These are phyloP conservation scores for Australoheros facetus DNA, from an alignment of 2,797 vertebrate genomes.

Conservation along the genomic window DNA sequence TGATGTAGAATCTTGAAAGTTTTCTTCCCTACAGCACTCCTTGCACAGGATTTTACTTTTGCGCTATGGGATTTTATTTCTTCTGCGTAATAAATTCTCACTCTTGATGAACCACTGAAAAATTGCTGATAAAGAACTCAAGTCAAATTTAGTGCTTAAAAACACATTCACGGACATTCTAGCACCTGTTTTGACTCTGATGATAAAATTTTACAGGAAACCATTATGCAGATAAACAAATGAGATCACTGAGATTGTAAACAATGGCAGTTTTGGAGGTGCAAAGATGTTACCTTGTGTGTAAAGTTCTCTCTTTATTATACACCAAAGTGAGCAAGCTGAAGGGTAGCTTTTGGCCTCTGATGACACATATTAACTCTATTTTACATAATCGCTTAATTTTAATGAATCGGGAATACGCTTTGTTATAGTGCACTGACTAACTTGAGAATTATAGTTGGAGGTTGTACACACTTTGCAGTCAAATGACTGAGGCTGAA, in stretches of 20 bases:
- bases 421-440: not conserved
- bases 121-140: slow-evolving; percentile 12
- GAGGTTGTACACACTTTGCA: slow-evolving; percentile 23
- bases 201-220: slow-evolving; percentile 25
- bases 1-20: slow-evolving; percentile 14
- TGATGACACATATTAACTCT: not conserved
- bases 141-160: slow-evolving; percentile 26
- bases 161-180: not conserved
- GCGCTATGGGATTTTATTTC: slow-evolving; percentile 15
- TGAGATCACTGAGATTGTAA: not conserved
- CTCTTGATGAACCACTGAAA: not conserved
- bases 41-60: slow-evolving; percentile 24
- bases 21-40: not conserved
- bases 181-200: slow-evolving; percentile 25
- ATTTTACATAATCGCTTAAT: slow-evolving; percentile 7
- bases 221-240: slow-evolving; percentile 30
- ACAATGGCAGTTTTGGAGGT: not conserved
- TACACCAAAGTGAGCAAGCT: not conserved
- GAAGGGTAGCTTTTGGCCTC: not conserved
- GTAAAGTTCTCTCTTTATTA: not conserved
- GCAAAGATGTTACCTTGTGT: slow-evolving; percentile 18
- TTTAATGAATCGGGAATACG: slow-evolving; percentile 2
- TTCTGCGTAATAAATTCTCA: not conserved
- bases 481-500: slow-evolving; percentile 35
- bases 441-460: slow-evolving; percentile 16